These are phyloP conservation scores for Pipistrellus nathusii DNA, from an alignment of 2,797 vertebrate species.

Conservation along the genomic window DNA sequence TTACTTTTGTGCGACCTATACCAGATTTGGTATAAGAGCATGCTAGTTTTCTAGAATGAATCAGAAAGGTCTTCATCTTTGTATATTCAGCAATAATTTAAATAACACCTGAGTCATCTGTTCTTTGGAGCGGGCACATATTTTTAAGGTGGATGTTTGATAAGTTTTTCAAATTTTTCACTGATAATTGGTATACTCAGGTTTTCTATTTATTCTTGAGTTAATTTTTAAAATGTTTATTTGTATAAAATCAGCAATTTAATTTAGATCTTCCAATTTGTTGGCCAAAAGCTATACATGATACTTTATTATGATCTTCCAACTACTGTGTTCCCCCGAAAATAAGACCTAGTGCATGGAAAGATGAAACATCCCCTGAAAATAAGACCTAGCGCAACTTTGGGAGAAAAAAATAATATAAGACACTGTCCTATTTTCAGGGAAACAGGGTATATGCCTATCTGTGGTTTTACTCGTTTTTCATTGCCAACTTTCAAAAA, in stretches of 20 bases:
- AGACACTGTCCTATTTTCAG: no score
- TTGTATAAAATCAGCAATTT: conserved; percentile 42
- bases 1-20: conserved; percentile 11
- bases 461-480: background rate
- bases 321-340: background rate
- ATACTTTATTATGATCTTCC: background rate
- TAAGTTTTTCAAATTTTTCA: background rate
- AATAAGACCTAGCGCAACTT: no score
- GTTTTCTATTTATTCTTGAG: conserved; percentile 14
- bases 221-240: background rate
- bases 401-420: no score
- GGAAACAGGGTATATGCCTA: background rate
- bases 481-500: background rate
- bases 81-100: background rate
- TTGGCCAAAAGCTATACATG: conserved; percentile 11
- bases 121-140: background rate
- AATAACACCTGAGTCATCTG: background rate
- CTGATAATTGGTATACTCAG: background rate
- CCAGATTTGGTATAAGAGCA: background rate
- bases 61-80: background rate
- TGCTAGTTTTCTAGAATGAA: conserved; percentile 36
- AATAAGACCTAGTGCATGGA: no score
- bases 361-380: no score
- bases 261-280: background rate
- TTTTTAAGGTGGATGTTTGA: background rate